Base-by-base conservation (phyloP, 2,113 vertebrate species). In the Leptobrachium ailaonicum region DNA sequence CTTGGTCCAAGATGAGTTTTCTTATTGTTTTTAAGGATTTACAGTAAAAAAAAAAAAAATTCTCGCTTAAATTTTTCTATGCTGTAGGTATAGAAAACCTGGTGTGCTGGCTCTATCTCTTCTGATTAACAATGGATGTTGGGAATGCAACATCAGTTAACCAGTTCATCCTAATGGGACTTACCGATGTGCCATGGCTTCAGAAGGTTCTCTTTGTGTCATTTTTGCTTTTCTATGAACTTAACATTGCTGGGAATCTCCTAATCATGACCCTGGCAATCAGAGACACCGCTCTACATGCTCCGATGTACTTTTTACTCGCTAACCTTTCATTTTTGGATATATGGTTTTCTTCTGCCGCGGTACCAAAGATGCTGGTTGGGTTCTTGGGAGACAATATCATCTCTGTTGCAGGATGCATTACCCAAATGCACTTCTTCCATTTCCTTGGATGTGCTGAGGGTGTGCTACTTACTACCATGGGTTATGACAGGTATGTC, bases 401-500 rank as follows among this genome's bases (percentile, higher is more conserved):
- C 0, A 85, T 85, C 47, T 86, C 80, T 20, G 82, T 84, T 2
- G 13, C 2, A 12, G 83, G 73, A 0, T 88, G 82, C 47, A 80
- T 79, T 14, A 4, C 71, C 44, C 86, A 85, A 58, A 80, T 85
- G 77, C 83, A 77, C 63, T 79, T 83, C 6, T 87, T 85, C 11
- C 32, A 80, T 60, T 73, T 76, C 42, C 8, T 50, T 5, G 47
- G 47, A 50, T 4, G 4, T 5, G 8, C 47, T 5, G 72, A 63
- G 53, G 83, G 85, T 54, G 71, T 86, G 6, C 54, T 87, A 1
- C 67, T 89, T 63, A 85, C 87, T 3, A 83, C 85, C 10, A 88
- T 87, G 88, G 84, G 86, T 14, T 89, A 86, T 75, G 87, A 88
- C 47, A 84, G 83, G 41, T 86, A 87, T 73, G 84, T 88, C 68